phyloP scores from a whole-genome alignment of 2,797 vertebrate species.

The Sorex maritimensis region DNA sequence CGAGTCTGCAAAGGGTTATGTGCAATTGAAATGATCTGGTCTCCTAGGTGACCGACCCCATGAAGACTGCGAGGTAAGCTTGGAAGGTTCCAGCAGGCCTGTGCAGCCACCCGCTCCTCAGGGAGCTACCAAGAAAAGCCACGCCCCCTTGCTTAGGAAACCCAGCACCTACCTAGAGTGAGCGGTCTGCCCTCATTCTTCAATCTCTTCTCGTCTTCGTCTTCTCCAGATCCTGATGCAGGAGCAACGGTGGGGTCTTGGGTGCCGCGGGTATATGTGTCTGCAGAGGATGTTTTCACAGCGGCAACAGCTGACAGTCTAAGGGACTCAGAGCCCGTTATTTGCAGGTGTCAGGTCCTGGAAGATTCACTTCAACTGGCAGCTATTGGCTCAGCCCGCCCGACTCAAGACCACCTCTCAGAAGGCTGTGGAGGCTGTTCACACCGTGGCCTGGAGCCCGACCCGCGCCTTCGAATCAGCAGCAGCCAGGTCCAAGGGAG shows the following conservation, averaged over 20 bases:
- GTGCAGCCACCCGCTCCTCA: too few relatives aligned
- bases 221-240: too few relatives aligned
- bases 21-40: too few relatives aligned
- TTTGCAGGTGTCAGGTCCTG: not conserved
- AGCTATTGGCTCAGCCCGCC: not conserved
- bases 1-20: too few relatives aligned
- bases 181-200: rapidly evolving
- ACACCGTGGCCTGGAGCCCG: not conserved
- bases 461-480: not conserved
- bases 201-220: not conserved
- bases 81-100: too few relatives aligned
- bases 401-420: not conserved
- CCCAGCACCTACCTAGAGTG: not conserved
- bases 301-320: not conserved
- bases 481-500: not conserved
- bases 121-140: too few relatives aligned
- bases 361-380: not conserved
- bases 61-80: too few relatives aligned
- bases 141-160: not conserved
- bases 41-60: too few relatives aligned
- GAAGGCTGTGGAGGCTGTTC: not conserved
- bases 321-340: not conserved
- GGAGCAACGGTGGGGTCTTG: too few relatives aligned
- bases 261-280: too few relatives aligned
- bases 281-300: too few relatives aligned